Evolutionary conservation across 2,113 vertebrate species (phyloP).

Genomic region (Uropsilus gracilis): DNA sequence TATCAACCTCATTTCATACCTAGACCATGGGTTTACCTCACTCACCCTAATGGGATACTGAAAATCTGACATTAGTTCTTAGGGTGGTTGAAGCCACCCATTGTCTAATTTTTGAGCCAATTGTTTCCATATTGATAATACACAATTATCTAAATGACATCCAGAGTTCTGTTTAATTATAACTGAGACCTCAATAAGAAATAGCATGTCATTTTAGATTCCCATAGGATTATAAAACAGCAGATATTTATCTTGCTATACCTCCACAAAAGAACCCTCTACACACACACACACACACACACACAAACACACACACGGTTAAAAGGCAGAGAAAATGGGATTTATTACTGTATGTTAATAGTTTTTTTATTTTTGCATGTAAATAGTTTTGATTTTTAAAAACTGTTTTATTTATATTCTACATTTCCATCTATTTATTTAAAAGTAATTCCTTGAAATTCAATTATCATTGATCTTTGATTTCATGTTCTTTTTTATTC

Average conservation of each 20-base stretch:
- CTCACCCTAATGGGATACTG: background rate
- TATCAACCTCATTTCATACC: background rate
- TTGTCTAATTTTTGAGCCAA: background rate
- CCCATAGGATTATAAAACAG: background rate
- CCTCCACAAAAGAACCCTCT: background rate
- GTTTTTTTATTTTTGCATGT: no score
- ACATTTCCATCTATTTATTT: background rate
- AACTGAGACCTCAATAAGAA: background rate
- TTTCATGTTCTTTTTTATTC: background rate
- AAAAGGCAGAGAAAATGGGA: background rate
- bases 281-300: background rate
- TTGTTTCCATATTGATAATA: background rate
- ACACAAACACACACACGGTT: background rate
- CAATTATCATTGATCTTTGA: background rate
- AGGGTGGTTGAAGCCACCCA: background rate
- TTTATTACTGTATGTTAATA: no score
- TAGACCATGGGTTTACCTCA: background rate
- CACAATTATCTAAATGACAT: background rate
- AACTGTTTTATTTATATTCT: background rate
- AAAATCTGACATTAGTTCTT: background rate
- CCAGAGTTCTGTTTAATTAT: background rate
- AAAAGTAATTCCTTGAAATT: conserved; percentile 24
- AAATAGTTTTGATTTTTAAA: background rate
- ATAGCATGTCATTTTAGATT: background rate
- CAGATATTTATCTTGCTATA: background rate